phyloP scores from a whole-genome alignment of 2,113 vertebrate genomes.

The Synchiropus splendidus region DNA sequence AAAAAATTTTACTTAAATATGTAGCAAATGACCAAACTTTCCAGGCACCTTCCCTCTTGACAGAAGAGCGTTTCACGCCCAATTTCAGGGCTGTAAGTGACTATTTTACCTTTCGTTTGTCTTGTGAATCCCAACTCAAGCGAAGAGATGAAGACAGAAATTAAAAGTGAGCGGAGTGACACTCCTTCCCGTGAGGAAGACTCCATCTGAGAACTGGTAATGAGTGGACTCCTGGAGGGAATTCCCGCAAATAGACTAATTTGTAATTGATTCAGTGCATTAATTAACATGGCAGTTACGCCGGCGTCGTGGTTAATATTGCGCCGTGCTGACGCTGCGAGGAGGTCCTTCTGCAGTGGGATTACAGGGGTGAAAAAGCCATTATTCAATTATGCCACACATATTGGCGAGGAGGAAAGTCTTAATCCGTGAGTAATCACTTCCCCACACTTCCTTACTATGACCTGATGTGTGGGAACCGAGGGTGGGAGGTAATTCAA shows the following conservation, averaged over 20 bases:
- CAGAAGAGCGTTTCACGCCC: too few species aligned
- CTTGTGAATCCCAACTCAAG: slow-evolving; percentile 28
- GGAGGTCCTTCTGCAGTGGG: slow-evolving; percentile 54
- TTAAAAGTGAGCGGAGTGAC: slow-evolving; percentile 39
- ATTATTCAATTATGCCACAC: slow-evolving; percentile 69
- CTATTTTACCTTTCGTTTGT: slow-evolving; percentile 33
- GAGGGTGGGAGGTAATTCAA: slow-evolving; percentile 10
- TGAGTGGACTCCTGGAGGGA: slow-evolving; percentile 64
- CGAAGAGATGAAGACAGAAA: slow-evolving; percentile 36
- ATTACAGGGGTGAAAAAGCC: slow-evolving; percentile 59
- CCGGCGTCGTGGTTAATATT: slow-evolving; percentile 73
- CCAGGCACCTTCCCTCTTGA: too few species aligned
- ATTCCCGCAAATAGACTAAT: slow-evolving; percentile 69
- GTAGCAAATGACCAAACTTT: too few species aligned
- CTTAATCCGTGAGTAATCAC: slow-evolving; percentile 64
- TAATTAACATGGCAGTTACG: slow-evolving; percentile 69
- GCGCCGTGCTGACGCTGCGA: slow-evolving; percentile 55
- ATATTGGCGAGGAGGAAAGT: slow-evolving; percentile 43
- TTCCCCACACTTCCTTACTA: slow-evolving; percentile 38
- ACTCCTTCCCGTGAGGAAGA: slow-evolving; percentile 47
- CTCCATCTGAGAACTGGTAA: slow-evolving; percentile 62
- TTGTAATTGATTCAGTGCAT: slow-evolving; percentile 74
- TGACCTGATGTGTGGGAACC: slow-evolving; percentile 19
- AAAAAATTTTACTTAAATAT: too few species aligned
- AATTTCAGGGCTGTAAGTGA: too few species aligned